Evolutionary conservation across 2,888 invertebrate genomes (phyloP).

Genomic region (Ditylenchus weischeri): DNA sequence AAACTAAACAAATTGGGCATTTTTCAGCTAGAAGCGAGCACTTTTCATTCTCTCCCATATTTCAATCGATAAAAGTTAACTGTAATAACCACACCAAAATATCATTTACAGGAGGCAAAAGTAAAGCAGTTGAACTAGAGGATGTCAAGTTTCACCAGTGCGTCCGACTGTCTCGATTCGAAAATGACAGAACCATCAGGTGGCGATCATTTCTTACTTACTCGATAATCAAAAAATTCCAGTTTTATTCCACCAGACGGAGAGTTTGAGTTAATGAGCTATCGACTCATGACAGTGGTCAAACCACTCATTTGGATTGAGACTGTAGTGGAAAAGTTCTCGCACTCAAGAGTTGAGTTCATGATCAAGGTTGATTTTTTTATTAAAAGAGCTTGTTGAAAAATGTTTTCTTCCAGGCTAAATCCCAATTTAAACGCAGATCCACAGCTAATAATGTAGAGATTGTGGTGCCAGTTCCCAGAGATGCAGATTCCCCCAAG

Average conservation of each 20-base stretch:
- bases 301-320: slow-evolving; percentile 98
- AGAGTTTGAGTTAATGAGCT: slow-evolving; percentile 86
- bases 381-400: not conserved
- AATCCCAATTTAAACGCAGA: slow-evolving; percentile 92
- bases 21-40: too few species aligned
- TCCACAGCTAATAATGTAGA: slow-evolving; percentile 98
- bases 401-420: slow-evolving; percentile 66
- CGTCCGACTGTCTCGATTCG: slow-evolving; percentile 89
- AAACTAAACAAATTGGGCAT: too few species aligned
- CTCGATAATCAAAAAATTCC: slow-evolving; percentile 17
- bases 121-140: slow-evolving; percentile 93
- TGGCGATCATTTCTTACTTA: too few species aligned
- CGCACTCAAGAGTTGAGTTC: slow-evolving; percentile 93
- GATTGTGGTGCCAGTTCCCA: slow-evolving; percentile 89
- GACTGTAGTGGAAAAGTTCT: slow-evolving; percentile 89
- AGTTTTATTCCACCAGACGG: slow-evolving; percentile 93
- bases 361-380: slow-evolving; percentile 75
- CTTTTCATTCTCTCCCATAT: too few species aligned
- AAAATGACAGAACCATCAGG: slow-evolving; percentile 79
- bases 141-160: slow-evolving; percentile 99
- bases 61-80: too few species aligned
- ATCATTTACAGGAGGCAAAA: slow-evolving; percentile 70
- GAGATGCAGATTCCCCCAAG: slow-evolving; percentile 95
- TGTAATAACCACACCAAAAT: too few species aligned
- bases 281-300: slow-evolving; percentile 89